Percentiles rank a stretch among this genome's conserved stretches.
These are phyloP conservation scores for Rhinichthys osculus DNA, from an alignment of 2,797 vertebrate genomes.

Conservation along the genomic window DNA sequence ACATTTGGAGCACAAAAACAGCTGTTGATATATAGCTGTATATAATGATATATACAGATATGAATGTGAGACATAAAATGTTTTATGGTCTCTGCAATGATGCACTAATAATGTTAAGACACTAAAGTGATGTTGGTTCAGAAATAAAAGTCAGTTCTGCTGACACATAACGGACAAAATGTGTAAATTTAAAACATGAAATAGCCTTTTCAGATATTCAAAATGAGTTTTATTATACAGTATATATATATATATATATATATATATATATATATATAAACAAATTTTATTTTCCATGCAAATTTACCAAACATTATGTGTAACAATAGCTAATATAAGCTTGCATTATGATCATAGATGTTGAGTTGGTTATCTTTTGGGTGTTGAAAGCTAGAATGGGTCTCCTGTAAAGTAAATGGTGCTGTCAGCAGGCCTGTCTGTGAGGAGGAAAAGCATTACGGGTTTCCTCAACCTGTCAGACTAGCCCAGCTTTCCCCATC, in stretches of 20 bases:
- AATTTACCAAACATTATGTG: not conserved
- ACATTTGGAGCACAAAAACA: constrained; percentile 61
- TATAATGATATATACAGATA: constrained; percentile 39
- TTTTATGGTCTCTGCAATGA: constrained; percentile 29
- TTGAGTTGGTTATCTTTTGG: constrained; percentile 45
- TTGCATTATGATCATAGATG: constrained; percentile 30
- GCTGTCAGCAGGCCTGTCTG: constrained; percentile 60
- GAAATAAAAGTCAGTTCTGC: not conserved
- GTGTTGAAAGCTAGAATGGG: constrained; percentile 43
- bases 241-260: no score
- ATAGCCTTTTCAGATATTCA: not conserved
- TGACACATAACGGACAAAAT: not conserved
- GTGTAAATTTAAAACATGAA: not conserved
- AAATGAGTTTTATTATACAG: not conserved
- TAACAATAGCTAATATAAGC: not conserved
- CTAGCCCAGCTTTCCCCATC: constrained; percentile 60
- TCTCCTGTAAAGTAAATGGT: constrained; percentile 62
- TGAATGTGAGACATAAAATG: constrained; percentile 38
- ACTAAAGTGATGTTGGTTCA: not conserved
- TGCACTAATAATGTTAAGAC: not conserved
- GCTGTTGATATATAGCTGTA: constrained; percentile 52
- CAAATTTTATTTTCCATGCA: no score
- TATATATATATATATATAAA: no score
- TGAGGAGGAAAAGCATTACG: constrained; percentile 61
- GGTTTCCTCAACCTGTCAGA: constrained; percentile 55